Conservation (phyloP, 2,888 invertebrate species). For the Danaus chrysippus region DNA sequence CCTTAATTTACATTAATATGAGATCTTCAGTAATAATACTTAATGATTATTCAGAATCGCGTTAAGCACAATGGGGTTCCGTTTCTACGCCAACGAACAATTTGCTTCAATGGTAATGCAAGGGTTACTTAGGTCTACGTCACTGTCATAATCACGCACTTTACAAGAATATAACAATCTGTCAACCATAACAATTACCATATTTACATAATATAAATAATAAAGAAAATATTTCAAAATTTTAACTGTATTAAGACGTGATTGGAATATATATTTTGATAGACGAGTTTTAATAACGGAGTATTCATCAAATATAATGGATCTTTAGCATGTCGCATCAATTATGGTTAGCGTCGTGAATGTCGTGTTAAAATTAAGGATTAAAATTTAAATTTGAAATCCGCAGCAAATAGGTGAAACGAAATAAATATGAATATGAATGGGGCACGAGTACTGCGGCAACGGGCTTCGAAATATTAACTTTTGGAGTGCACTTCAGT, state of each 20-base stretch:
- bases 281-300: conserved; percentile 8
- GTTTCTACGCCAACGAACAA: conserved; percentile 68
- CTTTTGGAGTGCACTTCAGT: conserved; percentile 64
- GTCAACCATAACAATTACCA: neutral
- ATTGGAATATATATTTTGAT: too few species aligned
- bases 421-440: conserved; percentile 80
- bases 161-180: conserved; percentile 5
- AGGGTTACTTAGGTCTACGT: conserved; percentile 26
- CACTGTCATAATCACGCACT: conserved; percentile 6
- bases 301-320: conserved; percentile 18
- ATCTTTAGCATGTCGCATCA: conserved; percentile 15
- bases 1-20: conserved; percentile 70
- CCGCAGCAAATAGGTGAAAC: conserved; percentile 71
- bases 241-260: too few species aligned
- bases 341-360: conserved; percentile 18
- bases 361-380: conserved; percentile 74
- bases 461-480: conserved; percentile 75
- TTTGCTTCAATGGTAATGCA: conserved; percentile 47
- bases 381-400: conserved; percentile 69
- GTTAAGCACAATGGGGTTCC: conserved; percentile 61
- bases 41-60: conserved; percentile 63
- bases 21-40: conserved; percentile 65
- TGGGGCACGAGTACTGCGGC: conserved; percentile 65
- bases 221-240: too few species aligned
- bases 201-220: neutral